Evolutionary conservation across 2,113 vertebrate genomes (phyloP), one percentile per base, ranked within the genome.

Genomic region (Poeciliopsis occidentalis): DNA sequence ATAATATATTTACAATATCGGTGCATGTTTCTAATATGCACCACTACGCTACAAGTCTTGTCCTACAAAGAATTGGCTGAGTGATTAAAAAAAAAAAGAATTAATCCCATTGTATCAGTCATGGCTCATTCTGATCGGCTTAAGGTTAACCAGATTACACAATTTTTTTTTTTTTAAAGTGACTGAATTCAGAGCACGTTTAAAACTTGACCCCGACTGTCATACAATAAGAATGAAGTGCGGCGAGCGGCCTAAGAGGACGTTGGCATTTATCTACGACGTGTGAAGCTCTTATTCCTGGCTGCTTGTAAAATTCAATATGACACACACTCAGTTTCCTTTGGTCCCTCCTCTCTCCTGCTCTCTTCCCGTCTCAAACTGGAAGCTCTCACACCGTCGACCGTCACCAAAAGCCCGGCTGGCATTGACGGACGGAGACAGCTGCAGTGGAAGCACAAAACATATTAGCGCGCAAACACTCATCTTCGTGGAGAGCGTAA

Each of bases 391-490:
- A 3, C 15, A 22, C 75, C 24, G 60, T 6, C 60, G 71, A 67
- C 79, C 61, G 68, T 79, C 73, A 74, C 80, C 75, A 29, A 79
- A 83, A 1, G 68, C 73, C 85, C 77, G 71, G 29, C 74, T 86
- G 75, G 54, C 76, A 8, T 5, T 86, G 85, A 92, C 84, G 69
- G 83, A 88, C 66, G 32, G 73, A 79, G 84, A 77, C 87, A 87
- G 85, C 87, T 91, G 86, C 44, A 27, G 81, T 80, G 60, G 75
- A 85, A 86, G 85, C 84, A 79, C 83, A 81, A 87, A 81, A 82
- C 66, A 73, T 51, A 74, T 64, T 67, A 37, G 37, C 30, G 3
- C 51, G 29, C 79, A 47, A 60, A 44, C 37, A 63, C 57, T 70
- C 62, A 60, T 83, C 75, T 76, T 79, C 80, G 74, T 68, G 71